Evolutionary conservation across 2,888 invertebrate genomes (phyloP), one percentile per base, ranked within the genome.

Genomic region (Diarsia dahlii): DNA sequence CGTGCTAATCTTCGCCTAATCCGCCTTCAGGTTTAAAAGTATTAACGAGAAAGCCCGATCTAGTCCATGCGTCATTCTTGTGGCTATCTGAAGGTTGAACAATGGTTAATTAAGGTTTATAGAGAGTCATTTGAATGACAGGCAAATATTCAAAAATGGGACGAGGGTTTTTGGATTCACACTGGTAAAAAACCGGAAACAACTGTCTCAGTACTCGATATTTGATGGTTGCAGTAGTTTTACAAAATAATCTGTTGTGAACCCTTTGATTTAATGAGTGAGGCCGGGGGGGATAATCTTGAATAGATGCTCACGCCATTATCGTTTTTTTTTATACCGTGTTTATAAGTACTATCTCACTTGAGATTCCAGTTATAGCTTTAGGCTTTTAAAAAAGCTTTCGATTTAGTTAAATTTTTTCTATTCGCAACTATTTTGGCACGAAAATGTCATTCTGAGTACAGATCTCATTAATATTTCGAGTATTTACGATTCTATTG

Each of bases 21-120:
- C 92, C 89, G 68, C 50, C 60, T 71, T 73, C 77, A 80, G 84
- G 88, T 77, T 85, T 90, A 90, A 89, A 87, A 72, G 90, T 78
- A 89, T 92, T 91, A 92, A 74, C 89, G 77, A 81, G 90, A 92
- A 92, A 92, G 91, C 91, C 90, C n/a, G 71, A 78, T 78, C 83
- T 84, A 68, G 80, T 74, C 74, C 82, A 84, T 84, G 88, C 91
- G 91, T 87, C 87, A 88, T 80, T 76, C 78, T 82, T 73, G 74
- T 79, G 84, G 79, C 77, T 73, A 81, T 85, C 76, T 80, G 90
- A 90, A 92, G 91, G 90, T 89, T 89, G 80, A 79, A 76, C 62
- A 76, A 80, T 84, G 85, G 84, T 76, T 88, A 80, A 87, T 88
- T 88, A 88, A 88, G 87, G 87, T 90, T 90, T 91, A 89, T 90